Percentiles rank a stretch among this genome's conserved stretches.
phyloP scores from a whole-genome alignment of 2,797 vertebrate genomes.

The Characodon lateralis region DNA sequence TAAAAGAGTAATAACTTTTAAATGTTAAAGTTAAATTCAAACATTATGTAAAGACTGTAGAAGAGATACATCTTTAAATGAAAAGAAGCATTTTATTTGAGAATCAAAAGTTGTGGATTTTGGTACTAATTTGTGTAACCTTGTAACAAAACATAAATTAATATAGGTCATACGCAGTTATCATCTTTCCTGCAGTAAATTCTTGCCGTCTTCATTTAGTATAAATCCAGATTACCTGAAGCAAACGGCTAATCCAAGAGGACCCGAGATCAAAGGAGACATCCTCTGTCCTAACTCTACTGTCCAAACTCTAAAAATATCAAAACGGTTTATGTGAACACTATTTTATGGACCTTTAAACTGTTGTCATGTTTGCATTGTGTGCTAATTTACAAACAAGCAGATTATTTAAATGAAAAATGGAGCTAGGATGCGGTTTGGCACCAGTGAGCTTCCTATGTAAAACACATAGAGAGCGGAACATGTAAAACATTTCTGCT shows the following conservation, averaged over 20 bases:
- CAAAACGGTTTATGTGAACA: neutral
- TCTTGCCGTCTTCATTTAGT: neutral
- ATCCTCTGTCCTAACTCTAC: neutral
- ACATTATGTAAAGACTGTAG: neutral
- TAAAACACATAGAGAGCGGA: neutral
- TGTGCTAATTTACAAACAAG: no score
- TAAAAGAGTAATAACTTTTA: no score
- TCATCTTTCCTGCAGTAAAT: neutral
- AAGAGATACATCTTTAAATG: neutral
- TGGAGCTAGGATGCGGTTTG: neutral
- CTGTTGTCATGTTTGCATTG: neutral
- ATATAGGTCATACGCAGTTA: neutral
- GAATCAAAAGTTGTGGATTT: no score
- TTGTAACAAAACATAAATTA: no score
- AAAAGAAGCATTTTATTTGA: neutral
- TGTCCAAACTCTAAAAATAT: neutral
- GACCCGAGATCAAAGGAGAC: neutral
- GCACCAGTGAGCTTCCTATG: neutral
- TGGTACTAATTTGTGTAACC: no score
- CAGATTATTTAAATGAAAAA: neutral
- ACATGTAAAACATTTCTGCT: neutral
- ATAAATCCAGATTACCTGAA: neutral
- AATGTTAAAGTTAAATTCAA: no score
- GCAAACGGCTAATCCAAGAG: neutral
- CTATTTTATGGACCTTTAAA: neutral